Evolutionary conservation across 2,888 invertebrate species (phyloP).

Genomic region (Heliconius hortense): DNA sequence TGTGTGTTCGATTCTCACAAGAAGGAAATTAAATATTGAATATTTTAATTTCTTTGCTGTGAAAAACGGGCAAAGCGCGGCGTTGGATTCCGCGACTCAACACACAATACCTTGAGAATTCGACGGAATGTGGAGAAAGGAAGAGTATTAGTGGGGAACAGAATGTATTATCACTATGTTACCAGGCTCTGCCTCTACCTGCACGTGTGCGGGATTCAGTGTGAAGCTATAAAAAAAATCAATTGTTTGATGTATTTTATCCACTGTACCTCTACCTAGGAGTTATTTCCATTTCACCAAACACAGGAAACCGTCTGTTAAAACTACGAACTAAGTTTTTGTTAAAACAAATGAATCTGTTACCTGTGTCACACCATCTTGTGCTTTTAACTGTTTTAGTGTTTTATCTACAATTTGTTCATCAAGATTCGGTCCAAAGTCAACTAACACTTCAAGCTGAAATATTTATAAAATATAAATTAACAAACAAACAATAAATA

Average conservation of each 20-base stretch:
- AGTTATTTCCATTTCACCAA: too few species aligned
- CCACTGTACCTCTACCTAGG: too few species aligned
- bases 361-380: conserved; percentile 51
- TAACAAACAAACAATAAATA: background rate
- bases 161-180: background rate
- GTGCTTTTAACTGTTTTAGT: conserved; percentile 55
- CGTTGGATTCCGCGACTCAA: background rate
- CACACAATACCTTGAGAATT: background rate
- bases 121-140: background rate
- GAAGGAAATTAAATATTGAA: background rate
- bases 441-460: conserved; percentile 69
- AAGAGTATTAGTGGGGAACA: background rate
- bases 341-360: conserved; percentile 16
- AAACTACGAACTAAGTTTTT: too few species aligned
- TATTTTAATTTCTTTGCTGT: background rate
- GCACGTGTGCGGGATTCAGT: background rate
- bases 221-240: background rate
- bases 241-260: too few species aligned
- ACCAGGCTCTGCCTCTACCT: background rate
- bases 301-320: too few species aligned
- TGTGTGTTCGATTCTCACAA: background rate
- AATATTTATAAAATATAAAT: conserved; percentile 38
- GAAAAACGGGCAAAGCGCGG: background rate
- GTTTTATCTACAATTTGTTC: conserved; percentile 53
- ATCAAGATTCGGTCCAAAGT: conserved; percentile 60